Base-by-base conservation (phyloP, 2,888 invertebrate species). In the Noctua janthe region DNA sequence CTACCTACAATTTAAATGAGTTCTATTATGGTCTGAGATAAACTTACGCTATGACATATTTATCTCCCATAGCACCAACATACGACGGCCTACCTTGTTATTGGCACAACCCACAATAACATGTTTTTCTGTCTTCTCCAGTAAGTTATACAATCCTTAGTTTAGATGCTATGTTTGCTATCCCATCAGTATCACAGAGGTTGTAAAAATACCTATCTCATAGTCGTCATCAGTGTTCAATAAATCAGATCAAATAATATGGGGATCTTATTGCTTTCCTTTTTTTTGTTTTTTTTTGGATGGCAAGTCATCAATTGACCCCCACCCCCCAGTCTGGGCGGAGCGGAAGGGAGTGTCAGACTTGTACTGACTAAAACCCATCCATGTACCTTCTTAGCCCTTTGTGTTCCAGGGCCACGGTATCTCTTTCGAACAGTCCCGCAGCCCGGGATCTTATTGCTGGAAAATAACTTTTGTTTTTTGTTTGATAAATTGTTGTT, bases 71-170 rank as follows among this genome's bases (percentile, higher is more conserved):
- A 67, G 7, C 10, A 6, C n/a, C 20, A 54, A 83, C 51, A 62
- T 83, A 76, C 17, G 51, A 69, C n/a, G 11, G 39, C 15, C 29
- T 43, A 49, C n/a, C 69, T 64, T 84, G 80, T 73, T 80, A 70
- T 84, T 82, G 84, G 72, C 80, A 71, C 80, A 49, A 35, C 72
- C 29, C 29, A 64, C 69, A 84, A 82, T 82, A 80, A 73, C 85
- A 74, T 85, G 81, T 73, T 79, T 81, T 70, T 73, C 69, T 81
- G 82, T 51, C 82, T 69, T 70, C 35, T 47, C 23, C 62, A 47
- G 23, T 29, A 49, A 3, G 39, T 49, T 81, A 69, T 70, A 76
- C 62, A 39, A 54, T 54, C 20, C n/a, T 10, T 13, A 15, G 23
- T 64, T 15, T 47, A 54, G 29, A 8, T 54, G 51, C 20, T 35